Percentiles rank a stretch among this genome's conserved stretches.
phyloP scores from a whole-genome alignment of 2,113 vertebrate genomes.

The Tragulus kanchil region DNA sequence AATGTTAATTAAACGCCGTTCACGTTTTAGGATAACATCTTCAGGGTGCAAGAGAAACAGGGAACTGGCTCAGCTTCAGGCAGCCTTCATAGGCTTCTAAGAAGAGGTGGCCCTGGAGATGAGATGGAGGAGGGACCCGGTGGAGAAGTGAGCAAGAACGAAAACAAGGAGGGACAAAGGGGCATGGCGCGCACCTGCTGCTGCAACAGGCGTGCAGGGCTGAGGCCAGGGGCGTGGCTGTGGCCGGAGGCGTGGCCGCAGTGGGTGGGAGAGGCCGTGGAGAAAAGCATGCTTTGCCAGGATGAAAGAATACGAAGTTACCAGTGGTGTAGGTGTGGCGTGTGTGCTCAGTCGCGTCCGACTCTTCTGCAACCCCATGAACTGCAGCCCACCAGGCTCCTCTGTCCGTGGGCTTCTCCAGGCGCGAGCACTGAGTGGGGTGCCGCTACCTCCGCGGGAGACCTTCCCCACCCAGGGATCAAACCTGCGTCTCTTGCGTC shows the following conservation, averaged over 20 bases:
- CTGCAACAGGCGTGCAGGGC: accelerated
- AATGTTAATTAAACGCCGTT: not conserved
- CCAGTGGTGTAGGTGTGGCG: not conserved
- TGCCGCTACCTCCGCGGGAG: not conserved
- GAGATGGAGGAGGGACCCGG: accelerated
- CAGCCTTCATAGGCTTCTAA: not conserved
- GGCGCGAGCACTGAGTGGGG: not conserved
- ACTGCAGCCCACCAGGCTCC: not conserved
- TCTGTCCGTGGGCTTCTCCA: not conserved
- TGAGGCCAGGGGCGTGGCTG: no score
- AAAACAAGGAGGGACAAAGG: not conserved
- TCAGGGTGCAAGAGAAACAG: not conserved
- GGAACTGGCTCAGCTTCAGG: accelerated
- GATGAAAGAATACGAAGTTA: no score
- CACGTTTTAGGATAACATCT: not conserved
- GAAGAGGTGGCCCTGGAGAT: not conserved
- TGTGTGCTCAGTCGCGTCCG: not conserved
- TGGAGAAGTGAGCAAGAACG: not conserved
- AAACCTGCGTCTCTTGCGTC: not conserved
- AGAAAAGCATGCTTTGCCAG: not conserved
- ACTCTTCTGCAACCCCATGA: not conserved
- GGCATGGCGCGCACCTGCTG: accelerated
- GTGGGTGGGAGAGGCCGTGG: accelerated
- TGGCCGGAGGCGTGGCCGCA: accelerated
- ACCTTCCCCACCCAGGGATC: not conserved